phyloP scores from a whole-genome alignment of 2,113 vertebrate species.

The Felis chaus region DNA sequence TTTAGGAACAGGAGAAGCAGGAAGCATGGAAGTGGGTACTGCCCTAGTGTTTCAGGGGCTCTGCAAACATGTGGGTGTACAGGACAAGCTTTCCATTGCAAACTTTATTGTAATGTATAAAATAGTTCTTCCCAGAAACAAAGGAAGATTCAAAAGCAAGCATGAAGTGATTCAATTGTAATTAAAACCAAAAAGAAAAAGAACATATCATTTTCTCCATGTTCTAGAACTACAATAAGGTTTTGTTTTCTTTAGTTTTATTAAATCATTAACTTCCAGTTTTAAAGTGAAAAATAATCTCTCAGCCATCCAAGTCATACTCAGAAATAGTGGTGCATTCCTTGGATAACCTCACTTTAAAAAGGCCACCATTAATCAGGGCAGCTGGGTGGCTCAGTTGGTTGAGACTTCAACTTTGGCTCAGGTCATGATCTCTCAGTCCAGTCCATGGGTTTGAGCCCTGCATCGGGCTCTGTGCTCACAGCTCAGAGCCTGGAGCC shows the following conservation, averaged over 20 bases:
- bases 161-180: background rate
- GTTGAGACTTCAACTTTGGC: no score
- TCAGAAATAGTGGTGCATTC: background rate
- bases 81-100: background rate
- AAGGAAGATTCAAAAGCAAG: background rate
- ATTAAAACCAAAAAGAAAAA: background rate
- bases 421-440: no score
- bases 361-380: background rate
- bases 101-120: background rate
- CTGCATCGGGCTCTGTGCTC: no score
- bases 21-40: background rate
- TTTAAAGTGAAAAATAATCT: background rate
- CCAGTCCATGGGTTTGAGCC: no score
- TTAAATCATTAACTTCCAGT: conserved; percentile 1
- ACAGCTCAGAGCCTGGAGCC: no score
- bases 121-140: background rate
- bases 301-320: background rate
- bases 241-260: background rate
- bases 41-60: background rate
- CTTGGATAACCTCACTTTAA: background rate
- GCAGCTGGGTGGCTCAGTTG: no score
- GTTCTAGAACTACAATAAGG: background rate
- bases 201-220: background rate
- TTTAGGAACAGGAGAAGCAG: background rate
- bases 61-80: background rate